Evolutionary conservation across 2,888 invertebrate genomes (phyloP), one percentile per base, ranked within the genome.

Genomic region (Mystacides longicornis): DNA sequence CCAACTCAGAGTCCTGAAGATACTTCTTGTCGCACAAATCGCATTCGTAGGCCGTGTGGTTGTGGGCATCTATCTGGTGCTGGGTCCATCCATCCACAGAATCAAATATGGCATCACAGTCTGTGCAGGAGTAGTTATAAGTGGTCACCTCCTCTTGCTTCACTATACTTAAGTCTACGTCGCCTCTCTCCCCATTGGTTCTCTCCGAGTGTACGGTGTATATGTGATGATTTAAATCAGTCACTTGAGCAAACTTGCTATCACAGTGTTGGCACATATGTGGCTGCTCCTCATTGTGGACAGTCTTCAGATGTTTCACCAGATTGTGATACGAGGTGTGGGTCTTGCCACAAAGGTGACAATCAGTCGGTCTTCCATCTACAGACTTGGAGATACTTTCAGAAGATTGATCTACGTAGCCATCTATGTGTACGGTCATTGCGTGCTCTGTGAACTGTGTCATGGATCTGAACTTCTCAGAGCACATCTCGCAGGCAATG

Each of bases 1-100:
- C 79, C 2, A 85, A 70, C 61, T 85, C 83, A 0, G 75, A 73
- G 21, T 80, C 78, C 3, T 81, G 76, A 49, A 77, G 67, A 67
- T 84, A 85, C 51, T 79, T 76, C 65, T 81, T 79, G 16, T 80
- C 80, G 63, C 85, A 86, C 49, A 85, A 80, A 14, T 78, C 78
- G 57, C 85, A 85, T 52, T 77, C 76, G 62, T 78, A 77, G 1
- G 77, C 75, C 20, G 74, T 69, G 65, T 77, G 74, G 57, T 77
- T 73, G 62, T 81, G 81, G 60, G 75, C 77, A 5, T 77, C 77
- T 33, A 77, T 77, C 64, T 78, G 77, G 63, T 82, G 82, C 59
- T 77, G 72, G 16, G 78, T 78, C 80, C 81, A 81, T 45, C 79
- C 79, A 56, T 75, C 75, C 1, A 77, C 73, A 20, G 76, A 78